Conservation (phyloP, 2,797 vertebrate species). For the Pristis pectinata region DNA sequence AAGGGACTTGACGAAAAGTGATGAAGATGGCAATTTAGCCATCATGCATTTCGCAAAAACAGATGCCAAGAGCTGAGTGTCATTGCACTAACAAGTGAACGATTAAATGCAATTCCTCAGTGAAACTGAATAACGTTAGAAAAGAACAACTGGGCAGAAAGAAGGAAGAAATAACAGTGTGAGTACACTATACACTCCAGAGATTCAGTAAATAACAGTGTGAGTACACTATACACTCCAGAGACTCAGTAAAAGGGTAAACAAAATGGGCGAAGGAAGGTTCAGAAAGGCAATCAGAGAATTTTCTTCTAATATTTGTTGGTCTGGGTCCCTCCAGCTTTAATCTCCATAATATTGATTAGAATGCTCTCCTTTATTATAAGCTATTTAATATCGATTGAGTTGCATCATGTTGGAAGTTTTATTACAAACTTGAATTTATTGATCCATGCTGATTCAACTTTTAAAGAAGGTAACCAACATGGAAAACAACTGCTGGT, state of each 20-base stretch:
- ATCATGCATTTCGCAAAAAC: background rate
- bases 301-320: background rate
- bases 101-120: background rate
- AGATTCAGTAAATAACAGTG: background rate
- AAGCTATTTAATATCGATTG: background rate
- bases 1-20: background rate
- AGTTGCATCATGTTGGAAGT: background rate
- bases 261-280: background rate
- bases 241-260: background rate
- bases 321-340: background rate
- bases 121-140: background rate
- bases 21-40: background rate
- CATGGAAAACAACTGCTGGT: background rate
- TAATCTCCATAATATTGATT: background rate
- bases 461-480: background rate
- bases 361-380: background rate
- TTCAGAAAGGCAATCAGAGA: background rate
- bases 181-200: background rate
- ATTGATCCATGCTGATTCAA: background rate
- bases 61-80: background rate
- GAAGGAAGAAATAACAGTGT: background rate
- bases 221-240: background rate
- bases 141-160: background rate
- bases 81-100: background rate
- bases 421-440: background rate